phyloP scores from a whole-genome alignment of 2,797 vertebrate species.

The Orientallactaga sibirica region DNA sequence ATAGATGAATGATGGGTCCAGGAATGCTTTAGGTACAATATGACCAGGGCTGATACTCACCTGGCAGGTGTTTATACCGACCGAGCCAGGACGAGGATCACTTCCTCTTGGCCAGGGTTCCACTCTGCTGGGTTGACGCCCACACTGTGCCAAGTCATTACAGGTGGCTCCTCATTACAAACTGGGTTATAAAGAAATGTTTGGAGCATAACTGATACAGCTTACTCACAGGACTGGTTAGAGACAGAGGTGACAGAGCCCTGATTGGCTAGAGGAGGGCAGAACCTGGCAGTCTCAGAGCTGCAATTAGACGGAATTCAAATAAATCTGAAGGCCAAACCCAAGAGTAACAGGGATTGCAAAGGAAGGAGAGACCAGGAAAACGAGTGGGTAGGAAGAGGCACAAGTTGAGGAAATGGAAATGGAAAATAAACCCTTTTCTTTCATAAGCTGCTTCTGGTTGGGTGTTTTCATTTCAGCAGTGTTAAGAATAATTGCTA shows the following conservation, averaged over 20 bases:
- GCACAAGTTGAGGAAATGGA: background rate
- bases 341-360: background rate
- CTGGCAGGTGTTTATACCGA: background rate
- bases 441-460: no score
- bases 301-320: background rate
- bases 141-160: background rate
- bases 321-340: constrained; percentile 2
- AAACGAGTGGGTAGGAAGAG: background rate
- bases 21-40: background rate
- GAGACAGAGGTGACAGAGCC: background rate
- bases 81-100: background rate
- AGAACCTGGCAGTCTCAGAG: background rate
- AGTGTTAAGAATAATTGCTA: no score
- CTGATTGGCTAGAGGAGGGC: background rate
- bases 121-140: background rate
- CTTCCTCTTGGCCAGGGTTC: background rate
- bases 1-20: background rate
- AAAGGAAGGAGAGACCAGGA: background rate
- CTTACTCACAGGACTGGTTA: background rate
- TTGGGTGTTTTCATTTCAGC: no score
- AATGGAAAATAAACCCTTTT: background rate
- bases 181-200: constrained; percentile 21
- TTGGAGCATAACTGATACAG: background rate
- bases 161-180: background rate
- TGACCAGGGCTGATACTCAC: background rate